A percentile compares a stretch with the other conserved stretches of the same genome.
These are phyloP conservation scores for Peromyscus aztecus DNA, from an alignment of 2,797 vertebrate species.

Conservation along the genomic window DNA sequence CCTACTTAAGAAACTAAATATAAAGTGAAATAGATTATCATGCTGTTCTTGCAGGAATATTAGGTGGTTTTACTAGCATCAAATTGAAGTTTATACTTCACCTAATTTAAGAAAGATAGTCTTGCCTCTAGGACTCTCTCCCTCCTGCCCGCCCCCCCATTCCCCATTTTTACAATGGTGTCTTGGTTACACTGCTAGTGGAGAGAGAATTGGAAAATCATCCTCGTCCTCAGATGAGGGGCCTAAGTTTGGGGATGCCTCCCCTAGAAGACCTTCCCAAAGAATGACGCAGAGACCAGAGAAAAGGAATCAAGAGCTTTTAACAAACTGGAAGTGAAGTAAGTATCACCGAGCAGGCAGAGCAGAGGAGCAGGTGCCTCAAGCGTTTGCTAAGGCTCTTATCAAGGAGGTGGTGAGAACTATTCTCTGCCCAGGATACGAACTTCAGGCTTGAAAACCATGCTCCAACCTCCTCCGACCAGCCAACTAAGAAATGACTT, in stretches of 20 bases:
- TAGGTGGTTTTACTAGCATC: not conserved
- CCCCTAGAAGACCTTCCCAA: not conserved
- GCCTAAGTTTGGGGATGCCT: not conserved
- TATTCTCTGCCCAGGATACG: not conserved
- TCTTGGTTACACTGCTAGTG: not conserved
- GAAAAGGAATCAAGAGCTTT: not conserved
- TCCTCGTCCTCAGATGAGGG: not conserved
- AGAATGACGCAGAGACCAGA: not conserved
- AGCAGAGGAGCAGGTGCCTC: not conserved
- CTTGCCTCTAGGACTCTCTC: not conserved
- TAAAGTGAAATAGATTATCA: not conserved
- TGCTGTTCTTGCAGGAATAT: not conserved
- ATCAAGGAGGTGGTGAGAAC: not conserved
- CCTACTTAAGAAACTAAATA: not conserved
- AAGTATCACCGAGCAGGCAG: too few relatives aligned
- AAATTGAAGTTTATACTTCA: not conserved
- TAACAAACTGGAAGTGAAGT: not conserved
- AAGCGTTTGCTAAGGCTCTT: not conserved
- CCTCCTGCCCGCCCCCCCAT: fast-evolving
- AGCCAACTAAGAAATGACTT: not conserved
- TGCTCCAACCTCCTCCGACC: not conserved
- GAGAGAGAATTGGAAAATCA: not conserved
- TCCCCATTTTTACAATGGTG: not conserved
- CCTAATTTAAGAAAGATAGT: not conserved
- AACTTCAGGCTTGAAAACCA: not conserved